These are phyloP conservation scores for Hirtodrosophila histrioides DNA, from an alignment of 2,888 invertebrate species.

Conservation along the genomic window DNA sequence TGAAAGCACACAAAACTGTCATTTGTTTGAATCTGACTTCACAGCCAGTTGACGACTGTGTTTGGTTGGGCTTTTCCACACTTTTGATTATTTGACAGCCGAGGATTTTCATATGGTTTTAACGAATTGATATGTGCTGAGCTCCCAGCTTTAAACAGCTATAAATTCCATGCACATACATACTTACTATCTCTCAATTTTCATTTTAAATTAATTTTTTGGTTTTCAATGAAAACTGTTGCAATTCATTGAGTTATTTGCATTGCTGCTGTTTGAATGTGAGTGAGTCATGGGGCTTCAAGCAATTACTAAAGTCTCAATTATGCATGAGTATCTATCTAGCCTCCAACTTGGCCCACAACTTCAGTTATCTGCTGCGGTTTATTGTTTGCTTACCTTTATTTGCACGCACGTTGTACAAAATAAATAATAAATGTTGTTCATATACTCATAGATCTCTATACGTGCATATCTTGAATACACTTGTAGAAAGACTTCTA, in stretches of 20 bases:
- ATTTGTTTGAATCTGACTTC: conserved; percentile 43
- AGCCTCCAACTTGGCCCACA: conserved; percentile 17
- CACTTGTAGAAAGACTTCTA: background rate
- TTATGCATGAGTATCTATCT: conserved; percentile 10
- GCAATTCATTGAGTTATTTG: conserved; percentile 3
- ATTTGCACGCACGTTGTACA: conserved; percentile 34
- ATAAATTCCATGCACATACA: conserved; percentile 4
- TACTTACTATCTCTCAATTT: conserved; percentile 4
- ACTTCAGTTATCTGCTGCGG: conserved; percentile 32
- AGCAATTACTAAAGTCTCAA: conserved; percentile 4
- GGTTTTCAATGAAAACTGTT: too few relatives aligned
- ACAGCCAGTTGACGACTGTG: conserved; percentile 10
- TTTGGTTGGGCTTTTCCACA: conserved; percentile 34
- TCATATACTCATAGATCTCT: conserved; percentile 12
- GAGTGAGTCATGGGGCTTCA: conserved; percentile 3
- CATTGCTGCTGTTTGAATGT: conserved; percentile 3
- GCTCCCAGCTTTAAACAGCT: conserved; percentile 17
- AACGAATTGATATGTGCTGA: conserved; percentile 35
- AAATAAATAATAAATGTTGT: conserved; percentile 39
- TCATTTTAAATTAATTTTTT: background rate
- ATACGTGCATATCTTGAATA: background rate
- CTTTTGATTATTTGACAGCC: conserved; percentile 53
- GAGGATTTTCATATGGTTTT: conserved; percentile 35
- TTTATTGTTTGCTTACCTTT: conserved; percentile 26
- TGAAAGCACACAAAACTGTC: conserved; percentile 41